Base-by-base conservation (phyloP, 2,888 invertebrate species). In the Micropterix aruncella region DNA sequence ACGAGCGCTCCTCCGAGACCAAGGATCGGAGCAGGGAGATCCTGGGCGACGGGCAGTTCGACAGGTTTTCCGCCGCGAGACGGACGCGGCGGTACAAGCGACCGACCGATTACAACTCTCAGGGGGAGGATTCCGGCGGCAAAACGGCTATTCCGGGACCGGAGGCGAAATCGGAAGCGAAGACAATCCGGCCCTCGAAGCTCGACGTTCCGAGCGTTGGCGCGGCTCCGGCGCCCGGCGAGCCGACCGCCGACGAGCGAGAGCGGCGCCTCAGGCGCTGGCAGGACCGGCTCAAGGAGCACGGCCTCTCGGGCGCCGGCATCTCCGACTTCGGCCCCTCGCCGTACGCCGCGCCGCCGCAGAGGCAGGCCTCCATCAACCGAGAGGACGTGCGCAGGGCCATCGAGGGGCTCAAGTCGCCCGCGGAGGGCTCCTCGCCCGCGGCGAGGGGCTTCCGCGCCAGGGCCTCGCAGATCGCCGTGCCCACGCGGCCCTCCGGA, bases 71-170 rank as follows among this genome's bases (percentile, higher is more conserved):
- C 1, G 79, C 85, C 2, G 78, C 87, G 0, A 72, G 92, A 52
- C 71, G 89, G 52, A 92, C 91, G 1, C 73, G 90, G 47, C 70
- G 91, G 38, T 89, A 88, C 54, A 87, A 87, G 54, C 67, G 79
- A 19, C 74, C 70, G 41, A 69, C 77, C 12, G 77, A 80, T 53
- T 63, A 69, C 4, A 74, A 73, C 56, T 73, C 72, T 17, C 72
- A 71, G 7, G 73, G 75, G 51, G 75, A 77, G 52, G 74, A 75
- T 43, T 42, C 55, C 50, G 27, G 45, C 14, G 53, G 57, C 2
- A 68, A 67, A 55, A 66, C 66, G 50, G 68, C 69, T 2, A 57
- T 60, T 17, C 57, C 64, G 3, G 53, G 53, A 17, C 53, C 60
- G 3, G 71, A 72, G 54, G 55, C 73, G 4, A 65, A 72, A 3